phyloP scores from a whole-genome alignment of 1,140 invertebrate genomes.

The Pemphigus obesinymphae region DNA sequence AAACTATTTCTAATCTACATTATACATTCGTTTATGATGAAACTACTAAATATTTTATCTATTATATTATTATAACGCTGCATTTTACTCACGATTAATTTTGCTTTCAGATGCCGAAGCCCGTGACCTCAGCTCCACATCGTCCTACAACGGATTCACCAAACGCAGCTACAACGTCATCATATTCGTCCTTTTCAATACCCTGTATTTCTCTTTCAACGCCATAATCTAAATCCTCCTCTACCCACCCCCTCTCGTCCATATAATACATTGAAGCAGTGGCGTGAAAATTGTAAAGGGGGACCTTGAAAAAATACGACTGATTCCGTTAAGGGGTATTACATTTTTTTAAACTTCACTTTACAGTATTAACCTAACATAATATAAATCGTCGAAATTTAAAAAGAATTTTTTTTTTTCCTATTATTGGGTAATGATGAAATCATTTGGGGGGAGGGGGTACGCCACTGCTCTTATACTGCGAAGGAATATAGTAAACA shows the following conservation, averaged over 20 bases:
- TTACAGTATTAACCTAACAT: not conserved
- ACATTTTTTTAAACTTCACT: not conserved
- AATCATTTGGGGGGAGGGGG: not conserved
- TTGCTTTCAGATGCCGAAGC: slow-evolving; percentile 13
- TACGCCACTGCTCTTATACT: slow-evolving; percentile 1
- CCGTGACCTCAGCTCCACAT: not conserved
- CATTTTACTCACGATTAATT: too few species aligned
- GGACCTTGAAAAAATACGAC: not conserved
- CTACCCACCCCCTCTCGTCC: not conserved
- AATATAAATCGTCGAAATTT: not conserved
- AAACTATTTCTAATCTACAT: not conserved
- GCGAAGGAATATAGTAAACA: not conserved
- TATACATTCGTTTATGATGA: not conserved
- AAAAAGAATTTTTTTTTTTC: not conserved
- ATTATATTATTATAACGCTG: too few species aligned
- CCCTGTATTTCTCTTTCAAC: not conserved
- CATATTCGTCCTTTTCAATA: not conserved
- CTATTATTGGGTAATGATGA: not conserved
- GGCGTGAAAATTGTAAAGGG: not conserved
- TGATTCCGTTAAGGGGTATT: not conserved
- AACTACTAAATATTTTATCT: too few species aligned
- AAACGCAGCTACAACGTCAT: slow-evolving; percentile 30
- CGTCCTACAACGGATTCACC: slow-evolving; percentile 24
- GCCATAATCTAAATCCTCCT: not conserved
- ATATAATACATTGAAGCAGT: not conserved